phyloP scores from a whole-genome alignment of 2,113 vertebrate genomes.

The Budorcas taxicolor region DNA sequence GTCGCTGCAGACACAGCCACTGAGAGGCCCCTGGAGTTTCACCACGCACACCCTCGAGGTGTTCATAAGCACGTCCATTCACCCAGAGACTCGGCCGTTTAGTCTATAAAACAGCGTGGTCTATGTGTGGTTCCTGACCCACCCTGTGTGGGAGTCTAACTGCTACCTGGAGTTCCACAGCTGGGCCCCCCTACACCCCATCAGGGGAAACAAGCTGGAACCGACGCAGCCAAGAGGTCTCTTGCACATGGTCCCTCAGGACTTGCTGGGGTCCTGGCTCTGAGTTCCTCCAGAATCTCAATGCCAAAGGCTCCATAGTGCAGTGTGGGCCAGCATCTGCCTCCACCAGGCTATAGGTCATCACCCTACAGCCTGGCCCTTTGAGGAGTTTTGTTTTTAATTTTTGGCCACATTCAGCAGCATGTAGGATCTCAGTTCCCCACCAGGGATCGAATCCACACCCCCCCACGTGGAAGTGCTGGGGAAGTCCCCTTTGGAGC shows the following conservation, averaged over 20 bases:
- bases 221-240: not conserved
- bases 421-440: not conserved
- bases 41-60: not conserved
- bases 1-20: not conserved
- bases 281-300: not conserved
- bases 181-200: not conserved
- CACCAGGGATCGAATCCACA: not conserved
- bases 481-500: not conserved
- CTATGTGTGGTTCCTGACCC: not conserved
- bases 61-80: rapidly evolving
- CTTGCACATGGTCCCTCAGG: rapidly evolving
- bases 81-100: not conserved
- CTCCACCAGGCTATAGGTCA: not conserved
- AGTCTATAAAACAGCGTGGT: rapidly evolving
- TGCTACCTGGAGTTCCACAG: not conserved
- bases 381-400: not conserved
- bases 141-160: rapidly evolving
- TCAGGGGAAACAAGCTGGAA: not conserved
- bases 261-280: not conserved
- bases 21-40: not conserved
- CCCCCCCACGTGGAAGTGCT: not conserved
- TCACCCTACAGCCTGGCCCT: not conserved
- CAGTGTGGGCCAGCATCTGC: rapidly evolving
- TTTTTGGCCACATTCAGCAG: not conserved
- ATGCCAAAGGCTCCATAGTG: not conserved